Evolutionary conservation across 2,113 vertebrate genomes (phyloP).

Genomic region (Zootoca vivipara): DNA sequence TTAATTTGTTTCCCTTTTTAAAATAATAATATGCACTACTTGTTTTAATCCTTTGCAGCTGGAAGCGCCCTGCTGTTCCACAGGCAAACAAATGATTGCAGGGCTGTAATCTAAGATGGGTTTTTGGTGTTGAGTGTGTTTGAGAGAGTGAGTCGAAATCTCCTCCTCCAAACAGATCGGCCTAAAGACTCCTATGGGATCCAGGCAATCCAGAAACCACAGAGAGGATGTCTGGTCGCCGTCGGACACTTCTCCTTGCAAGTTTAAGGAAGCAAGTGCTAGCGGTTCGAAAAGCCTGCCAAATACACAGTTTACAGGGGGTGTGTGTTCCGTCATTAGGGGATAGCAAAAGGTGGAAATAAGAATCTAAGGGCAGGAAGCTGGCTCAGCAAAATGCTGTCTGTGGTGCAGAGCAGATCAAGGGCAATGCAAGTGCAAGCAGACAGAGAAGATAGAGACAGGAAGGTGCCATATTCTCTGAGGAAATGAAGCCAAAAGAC

Average conservation of each 20-base stretch:
- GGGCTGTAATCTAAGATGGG: neutral
- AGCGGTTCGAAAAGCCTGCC: neutral
- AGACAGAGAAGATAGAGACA: neutral
- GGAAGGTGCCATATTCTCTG: no score
- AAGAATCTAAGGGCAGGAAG: neutral
- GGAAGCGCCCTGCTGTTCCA: neutral
- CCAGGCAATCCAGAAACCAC: neutral
- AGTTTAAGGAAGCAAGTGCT: no score
- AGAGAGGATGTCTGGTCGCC: neutral
- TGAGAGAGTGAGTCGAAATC: neutral
- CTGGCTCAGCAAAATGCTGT: neutral
- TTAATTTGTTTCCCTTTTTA: neutral
- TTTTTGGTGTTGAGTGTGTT: neutral
- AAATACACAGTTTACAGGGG: neutral
- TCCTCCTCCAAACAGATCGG: neutral
- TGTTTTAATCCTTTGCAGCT: neutral
- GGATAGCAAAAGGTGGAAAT: neutral
- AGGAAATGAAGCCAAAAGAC: neutral
- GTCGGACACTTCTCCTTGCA: no score
- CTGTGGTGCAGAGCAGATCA: neutral
- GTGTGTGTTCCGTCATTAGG: neutral
- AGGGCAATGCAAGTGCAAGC: neutral
- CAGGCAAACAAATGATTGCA: neutral
- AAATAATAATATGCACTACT: neutral
- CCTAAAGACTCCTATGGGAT: neutral